These are phyloP conservation scores for Phainopepla nitens DNA, from an alignment of 2,113 vertebrate genomes.

Conservation along the genomic window DNA sequence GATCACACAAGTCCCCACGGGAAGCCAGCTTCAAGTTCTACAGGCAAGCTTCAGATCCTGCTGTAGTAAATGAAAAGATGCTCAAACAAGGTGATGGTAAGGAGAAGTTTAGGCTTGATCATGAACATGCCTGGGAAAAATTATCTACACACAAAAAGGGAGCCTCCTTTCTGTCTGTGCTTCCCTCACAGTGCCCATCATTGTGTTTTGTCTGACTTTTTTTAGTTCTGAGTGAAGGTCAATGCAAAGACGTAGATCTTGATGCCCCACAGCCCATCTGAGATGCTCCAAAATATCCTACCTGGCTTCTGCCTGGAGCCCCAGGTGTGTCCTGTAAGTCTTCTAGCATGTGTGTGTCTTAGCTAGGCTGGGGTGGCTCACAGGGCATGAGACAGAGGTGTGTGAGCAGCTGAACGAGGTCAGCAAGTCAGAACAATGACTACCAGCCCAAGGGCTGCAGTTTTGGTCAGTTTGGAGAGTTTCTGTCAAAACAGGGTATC, in stretches of 20 bases:
- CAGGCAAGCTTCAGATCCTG: neutral
- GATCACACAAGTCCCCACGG: neutral
- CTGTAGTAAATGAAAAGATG: neutral
- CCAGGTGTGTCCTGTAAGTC: neutral
- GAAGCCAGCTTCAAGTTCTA: neutral
- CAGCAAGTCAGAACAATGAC: neutral
- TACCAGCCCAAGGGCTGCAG: neutral
- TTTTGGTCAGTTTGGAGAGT: neutral
- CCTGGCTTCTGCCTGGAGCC: neutral
- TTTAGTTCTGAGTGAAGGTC: neutral
- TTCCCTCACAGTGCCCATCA: neutral
- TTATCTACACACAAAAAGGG: neutral
- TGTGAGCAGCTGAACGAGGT: neutral
- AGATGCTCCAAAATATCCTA: neutral
- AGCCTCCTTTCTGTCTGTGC: neutral
- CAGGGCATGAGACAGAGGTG: neutral
- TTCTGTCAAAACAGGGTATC: neutral
- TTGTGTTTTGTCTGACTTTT: neutral
- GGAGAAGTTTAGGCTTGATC: neutral
- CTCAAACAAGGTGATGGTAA: neutral
- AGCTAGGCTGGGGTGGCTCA: neutral
- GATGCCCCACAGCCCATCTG: neutral
- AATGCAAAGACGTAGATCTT: neutral
- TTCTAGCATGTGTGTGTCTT: rapidly evolving
- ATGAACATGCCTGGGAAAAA: neutral